phyloP scores from a whole-genome alignment of 2,888 invertebrate genomes.

The Tenthredo distinguenda region DNA sequence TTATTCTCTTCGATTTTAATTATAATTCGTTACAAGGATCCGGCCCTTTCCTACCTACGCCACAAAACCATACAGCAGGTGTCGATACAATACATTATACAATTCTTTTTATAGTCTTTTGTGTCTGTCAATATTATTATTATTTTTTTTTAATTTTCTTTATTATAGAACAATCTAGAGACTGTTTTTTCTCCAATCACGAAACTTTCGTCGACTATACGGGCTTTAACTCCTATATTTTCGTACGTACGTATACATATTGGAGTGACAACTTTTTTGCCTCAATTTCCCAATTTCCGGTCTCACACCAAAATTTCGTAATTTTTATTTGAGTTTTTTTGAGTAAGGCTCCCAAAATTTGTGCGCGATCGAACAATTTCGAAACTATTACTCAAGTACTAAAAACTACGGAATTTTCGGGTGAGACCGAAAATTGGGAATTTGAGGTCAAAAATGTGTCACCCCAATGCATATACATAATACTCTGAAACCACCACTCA shows the following conservation, averaged over 20 bases:
- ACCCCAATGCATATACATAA: not conserved
- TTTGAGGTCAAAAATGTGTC: no score
- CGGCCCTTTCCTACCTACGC: slow-evolving; percentile 55
- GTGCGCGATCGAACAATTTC: no score
- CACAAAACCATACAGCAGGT: slow-evolving; percentile 58
- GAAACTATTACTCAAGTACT: no score
- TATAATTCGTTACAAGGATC: slow-evolving; percentile 41
- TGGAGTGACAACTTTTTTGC: no score
- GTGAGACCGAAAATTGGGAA: no score
- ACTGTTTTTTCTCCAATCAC: slow-evolving; percentile 31
- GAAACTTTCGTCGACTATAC: slow-evolving; percentile 33
- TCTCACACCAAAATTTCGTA: no score
- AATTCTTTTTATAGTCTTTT: slow-evolving; percentile 60
- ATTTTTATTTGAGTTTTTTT: no score
- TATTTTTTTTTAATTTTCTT: not conserved
- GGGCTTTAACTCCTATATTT: not conserved
- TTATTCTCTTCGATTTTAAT: not conserved
- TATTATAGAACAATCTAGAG: slow-evolving; percentile 9
- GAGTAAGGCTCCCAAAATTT: no score
- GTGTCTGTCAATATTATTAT: slow-evolving; percentile 56
- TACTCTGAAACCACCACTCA: slow-evolving; percentile 3
- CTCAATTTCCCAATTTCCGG: no score
- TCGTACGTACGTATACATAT: not conserved
- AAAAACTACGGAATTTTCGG: no score
- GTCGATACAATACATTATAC: slow-evolving; percentile 62